Evolutionary conservation across 2,797 vertebrate species (phyloP).

Genomic region (Microhierax caerulescens): DNA sequence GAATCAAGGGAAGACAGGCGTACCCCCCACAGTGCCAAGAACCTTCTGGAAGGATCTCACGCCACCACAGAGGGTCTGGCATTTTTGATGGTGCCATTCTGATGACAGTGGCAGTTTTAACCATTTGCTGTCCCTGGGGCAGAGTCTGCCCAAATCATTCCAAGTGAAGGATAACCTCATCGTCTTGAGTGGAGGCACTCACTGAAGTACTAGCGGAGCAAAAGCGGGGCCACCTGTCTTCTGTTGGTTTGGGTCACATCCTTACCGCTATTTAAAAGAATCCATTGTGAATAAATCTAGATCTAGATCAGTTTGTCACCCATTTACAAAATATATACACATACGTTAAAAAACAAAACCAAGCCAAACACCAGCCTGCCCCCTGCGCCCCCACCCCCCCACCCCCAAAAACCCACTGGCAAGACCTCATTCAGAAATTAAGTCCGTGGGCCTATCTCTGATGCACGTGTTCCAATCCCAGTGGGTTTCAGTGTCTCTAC

Average conservation of each 20-base stretch:
- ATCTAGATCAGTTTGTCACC: slow-evolving; percentile 68
- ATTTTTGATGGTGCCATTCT: background rate
- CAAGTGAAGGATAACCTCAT: background rate
- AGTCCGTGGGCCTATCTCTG: background rate
- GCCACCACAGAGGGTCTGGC: background rate
- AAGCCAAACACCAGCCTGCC: background rate
- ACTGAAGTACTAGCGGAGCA: background rate
- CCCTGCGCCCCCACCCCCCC: background rate
- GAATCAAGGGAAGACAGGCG: slow-evolving; percentile 18
- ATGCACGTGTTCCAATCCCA: slow-evolving; percentile 34
- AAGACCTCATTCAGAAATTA: slow-evolving; percentile 59
- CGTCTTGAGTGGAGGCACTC: background rate
- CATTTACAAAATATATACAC: slow-evolving; percentile 74
- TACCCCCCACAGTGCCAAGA: background rate
- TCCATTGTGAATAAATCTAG: slow-evolving; percentile 58
- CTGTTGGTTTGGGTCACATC: slow-evolving; percentile 12
- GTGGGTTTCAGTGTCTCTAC: slow-evolving; percentile 60
- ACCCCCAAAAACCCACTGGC: slow-evolving; percentile 15
- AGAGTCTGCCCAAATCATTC: background rate
- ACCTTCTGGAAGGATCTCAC: background rate
- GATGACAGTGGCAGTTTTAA: background rate
- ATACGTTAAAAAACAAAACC: slow-evolving; percentile 17
- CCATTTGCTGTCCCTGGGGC: background rate
- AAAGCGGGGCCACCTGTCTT: background rate
- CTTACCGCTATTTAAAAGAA: slow-evolving; percentile 10